phyloP scores from a whole-genome alignment of 2,888 invertebrate species.

The Chymomyza caudatula region DNA sequence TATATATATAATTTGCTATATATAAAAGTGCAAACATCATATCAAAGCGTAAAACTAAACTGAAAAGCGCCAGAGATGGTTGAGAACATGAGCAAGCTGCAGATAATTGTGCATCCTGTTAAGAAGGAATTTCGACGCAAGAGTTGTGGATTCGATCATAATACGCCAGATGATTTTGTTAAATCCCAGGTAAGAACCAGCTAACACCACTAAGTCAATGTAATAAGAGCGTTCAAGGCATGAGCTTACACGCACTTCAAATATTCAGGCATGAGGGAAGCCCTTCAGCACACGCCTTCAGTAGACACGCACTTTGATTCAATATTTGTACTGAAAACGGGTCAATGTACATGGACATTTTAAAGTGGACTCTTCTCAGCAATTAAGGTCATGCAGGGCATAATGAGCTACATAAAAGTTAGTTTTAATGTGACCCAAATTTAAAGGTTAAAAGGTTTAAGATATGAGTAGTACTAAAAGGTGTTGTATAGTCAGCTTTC shows the following conservation, averaged over 20 bases:
- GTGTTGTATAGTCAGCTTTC: background rate
- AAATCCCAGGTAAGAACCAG: slow-evolving; percentile 76
- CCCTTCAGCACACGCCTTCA: slow-evolving; percentile 14
- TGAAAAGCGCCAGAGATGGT: background rate
- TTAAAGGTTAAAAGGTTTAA: background rate
- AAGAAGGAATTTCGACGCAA: slow-evolving; percentile 74
- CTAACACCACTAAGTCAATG: background rate
- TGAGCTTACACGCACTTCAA: background rate
- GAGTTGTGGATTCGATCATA: slow-evolving; percentile 76
- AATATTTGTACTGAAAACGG: slow-evolving; percentile 18
- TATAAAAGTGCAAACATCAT: background rate
- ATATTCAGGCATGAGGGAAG: background rate
- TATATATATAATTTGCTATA: background rate
- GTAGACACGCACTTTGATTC: slow-evolving; percentile 30
- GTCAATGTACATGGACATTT: slow-evolving; percentile 35
- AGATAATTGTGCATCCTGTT: slow-evolving; percentile 70
- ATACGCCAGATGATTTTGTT: slow-evolving; percentile 76
- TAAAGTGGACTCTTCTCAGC: slow-evolving; percentile 5
- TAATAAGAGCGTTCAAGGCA: slow-evolving; percentile 1
- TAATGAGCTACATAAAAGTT: too few relatives aligned
- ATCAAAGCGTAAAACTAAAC: background rate
- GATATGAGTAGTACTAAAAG: background rate
- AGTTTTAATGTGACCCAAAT: background rate
- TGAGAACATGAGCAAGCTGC: slow-evolving; percentile 60
- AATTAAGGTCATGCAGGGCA: background rate